Percentiles rank a stretch among this genome's conserved stretches.
These are phyloP conservation scores for Resseliella maxima DNA, from an alignment of 2,888 invertebrate species.

Conservation along the genomic window DNA sequence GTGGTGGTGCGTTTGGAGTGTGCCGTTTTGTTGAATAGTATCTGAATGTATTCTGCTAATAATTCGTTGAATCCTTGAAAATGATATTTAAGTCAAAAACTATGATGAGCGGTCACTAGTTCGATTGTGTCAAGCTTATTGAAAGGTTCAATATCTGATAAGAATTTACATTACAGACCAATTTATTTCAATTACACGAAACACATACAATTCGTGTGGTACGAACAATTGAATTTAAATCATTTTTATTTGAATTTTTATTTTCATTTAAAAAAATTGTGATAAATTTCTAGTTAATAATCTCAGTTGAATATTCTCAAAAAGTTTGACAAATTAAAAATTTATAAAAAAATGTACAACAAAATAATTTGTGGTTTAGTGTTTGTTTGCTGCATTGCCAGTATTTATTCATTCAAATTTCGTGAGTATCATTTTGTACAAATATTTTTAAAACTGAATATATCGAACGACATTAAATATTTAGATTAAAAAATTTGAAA, in stretches of 20 bases:
- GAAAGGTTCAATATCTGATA: not conserved
- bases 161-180: not conserved
- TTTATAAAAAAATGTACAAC: not conserved
- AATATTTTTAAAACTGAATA: too few species aligned
- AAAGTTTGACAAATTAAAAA: not conserved
- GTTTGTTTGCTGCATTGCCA: not conserved
- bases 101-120: not conserved
- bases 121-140: not conserved
- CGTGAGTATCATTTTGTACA: not conserved
- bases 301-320: too few species aligned
- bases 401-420: not conserved
- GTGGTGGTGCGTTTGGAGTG: not conserved
- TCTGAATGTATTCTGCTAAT: not conserved
- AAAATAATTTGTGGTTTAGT: slow-evolving; percentile 3
- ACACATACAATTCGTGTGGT: not conserved
- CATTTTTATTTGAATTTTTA: too few species aligned
- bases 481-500: too few species aligned
- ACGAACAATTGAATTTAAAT: too few species aligned
- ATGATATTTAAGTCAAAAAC: slow-evolving; percentile 35
- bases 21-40: not conserved
- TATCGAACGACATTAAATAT: too few species aligned
- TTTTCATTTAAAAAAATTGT: too few species aligned
- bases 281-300: too few species aligned
- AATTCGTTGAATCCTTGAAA: not conserved
- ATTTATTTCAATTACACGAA: not conserved